Percentiles rank a stretch among this genome's conserved stretches.
Evolutionary conservation across 2,888 invertebrate genomes (phyloP).

Genomic region (Alloplasta piceator): DNA sequence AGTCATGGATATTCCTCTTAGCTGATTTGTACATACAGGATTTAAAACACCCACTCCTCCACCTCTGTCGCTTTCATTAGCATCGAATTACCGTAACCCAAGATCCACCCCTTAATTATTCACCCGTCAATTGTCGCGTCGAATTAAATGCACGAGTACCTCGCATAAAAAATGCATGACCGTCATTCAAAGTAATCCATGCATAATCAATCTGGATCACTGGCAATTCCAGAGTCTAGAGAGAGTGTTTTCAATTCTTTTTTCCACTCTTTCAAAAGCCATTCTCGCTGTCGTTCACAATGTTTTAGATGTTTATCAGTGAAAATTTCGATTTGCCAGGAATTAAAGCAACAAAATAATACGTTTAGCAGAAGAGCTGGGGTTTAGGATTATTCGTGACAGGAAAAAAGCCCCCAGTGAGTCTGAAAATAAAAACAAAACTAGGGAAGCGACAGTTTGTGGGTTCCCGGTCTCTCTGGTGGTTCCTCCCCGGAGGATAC

Average conservation of each 20-base stretch:
- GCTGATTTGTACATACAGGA: conserved; percentile 31
- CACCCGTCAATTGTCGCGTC: conserved; percentile 23
- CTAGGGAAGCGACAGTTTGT: background rate
- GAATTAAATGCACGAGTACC: conserved; percentile 35
- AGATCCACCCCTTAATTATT: conserved; percentile 40
- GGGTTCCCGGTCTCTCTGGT: background rate
- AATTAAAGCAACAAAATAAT: no score
- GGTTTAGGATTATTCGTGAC: no score
- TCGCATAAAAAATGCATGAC: background rate
- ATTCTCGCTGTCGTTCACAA: no score
- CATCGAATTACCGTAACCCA: conserved; percentile 41
- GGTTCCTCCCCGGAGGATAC: background rate
- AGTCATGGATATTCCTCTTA: conserved; percentile 51
- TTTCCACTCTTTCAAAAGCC: no score
- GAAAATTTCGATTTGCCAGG: no score
- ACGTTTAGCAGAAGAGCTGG: no score
- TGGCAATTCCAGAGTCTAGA: no score
- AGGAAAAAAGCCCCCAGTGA: no score
- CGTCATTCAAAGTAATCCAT: conserved; percentile 1
- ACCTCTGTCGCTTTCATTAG: conserved; percentile 31
- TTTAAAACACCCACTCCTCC: conserved; percentile 3
- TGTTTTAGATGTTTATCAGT: no score
- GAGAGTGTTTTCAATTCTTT: no score
- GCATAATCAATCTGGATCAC: conserved; percentile 5
- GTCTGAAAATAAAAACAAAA: no score